Evolutionary conservation across 2,888 invertebrate genomes (phyloP).

Genomic region (Machimus rusticus): DNA sequence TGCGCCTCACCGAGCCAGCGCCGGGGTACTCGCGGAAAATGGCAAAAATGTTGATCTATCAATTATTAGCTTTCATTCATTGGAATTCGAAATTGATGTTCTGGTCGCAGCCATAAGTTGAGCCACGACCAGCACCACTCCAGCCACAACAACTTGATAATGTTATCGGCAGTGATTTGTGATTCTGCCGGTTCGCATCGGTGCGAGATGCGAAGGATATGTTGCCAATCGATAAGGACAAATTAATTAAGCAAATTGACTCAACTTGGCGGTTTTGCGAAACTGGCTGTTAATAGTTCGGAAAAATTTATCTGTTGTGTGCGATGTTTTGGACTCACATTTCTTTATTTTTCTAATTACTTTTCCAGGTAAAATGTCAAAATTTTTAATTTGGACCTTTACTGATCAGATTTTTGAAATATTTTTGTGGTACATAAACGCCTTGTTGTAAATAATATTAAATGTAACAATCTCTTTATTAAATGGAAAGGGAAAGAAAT

Average conservation of each 20-base stretch:
- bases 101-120: slow-evolving; percentile 32
- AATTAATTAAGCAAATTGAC: slow-evolving; percentile 11
- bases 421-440: too few species aligned
- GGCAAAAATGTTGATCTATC: slow-evolving; percentile 43
- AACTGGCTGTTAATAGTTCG: background rate
- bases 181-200: background rate
- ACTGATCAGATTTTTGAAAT: too few species aligned
- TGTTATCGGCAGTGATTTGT: background rate
- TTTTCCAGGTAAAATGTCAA: too few species aligned
- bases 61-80: slow-evolving; percentile 42
- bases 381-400: too few species aligned
- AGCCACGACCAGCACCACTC: background rate
- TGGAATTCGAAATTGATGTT: slow-evolving; percentile 43
- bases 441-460: too few species aligned
- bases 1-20: background rate
- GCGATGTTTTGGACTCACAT: background rate
- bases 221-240: background rate
- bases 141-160: slow-evolving; percentile 7
- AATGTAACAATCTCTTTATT: too few species aligned
- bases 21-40: slow-evolving; percentile 2
- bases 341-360: background rate
- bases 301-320: background rate
- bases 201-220: background rate
- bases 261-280: background rate
- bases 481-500: too few species aligned